Evolutionary conservation across 2,888 invertebrate genomes (phyloP).

Genomic region (Campoplex nolae): DNA sequence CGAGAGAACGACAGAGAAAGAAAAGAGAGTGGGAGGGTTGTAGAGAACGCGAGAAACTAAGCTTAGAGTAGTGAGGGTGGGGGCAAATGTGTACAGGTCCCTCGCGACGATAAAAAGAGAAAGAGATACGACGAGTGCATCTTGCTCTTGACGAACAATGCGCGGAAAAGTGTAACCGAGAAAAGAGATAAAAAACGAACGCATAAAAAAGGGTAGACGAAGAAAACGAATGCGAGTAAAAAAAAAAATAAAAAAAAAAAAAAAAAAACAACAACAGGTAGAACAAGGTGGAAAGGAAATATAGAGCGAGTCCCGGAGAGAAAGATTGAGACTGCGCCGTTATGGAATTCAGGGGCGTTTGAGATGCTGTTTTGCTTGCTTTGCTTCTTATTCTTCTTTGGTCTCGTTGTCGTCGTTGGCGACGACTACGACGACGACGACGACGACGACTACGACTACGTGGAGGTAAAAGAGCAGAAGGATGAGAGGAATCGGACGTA

Average conservation of each 20-base stretch:
- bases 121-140: conserved; percentile 48
- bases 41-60: conserved; percentile 55
- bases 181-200: conserved; percentile 43
- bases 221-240: conserved; percentile 43
- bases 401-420: conserved; percentile 36
- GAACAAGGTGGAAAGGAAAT: conserved; percentile 45
- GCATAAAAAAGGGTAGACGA: conserved; percentile 31
- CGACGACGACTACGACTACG: conserved; percentile 3
- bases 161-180: conserved; percentile 67
- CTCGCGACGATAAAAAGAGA: conserved; percentile 14
- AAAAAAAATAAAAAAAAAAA: not conserved
- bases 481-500: conserved; percentile 70
- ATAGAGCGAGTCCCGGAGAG: conserved; percentile 64
- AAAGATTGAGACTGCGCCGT: conserved; percentile 67
- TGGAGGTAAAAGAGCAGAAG: conserved; percentile 71
- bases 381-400: conserved; percentile 53
- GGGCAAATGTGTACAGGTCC: conserved; percentile 50
- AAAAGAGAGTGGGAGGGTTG: conserved; percentile 18
- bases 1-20: conserved; percentile 39
- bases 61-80: conserved; percentile 28
- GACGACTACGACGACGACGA: conserved; percentile 20
- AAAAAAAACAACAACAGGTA: not conserved
- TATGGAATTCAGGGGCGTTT: conserved; percentile 72
- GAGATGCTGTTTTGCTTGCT: conserved; percentile 74
- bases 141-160: conserved; percentile 66